These are phyloP conservation scores for Ceratoteleas bidentatus DNA, from an alignment of 1,140 invertebrate genomes.

Conservation along the genomic window DNA sequence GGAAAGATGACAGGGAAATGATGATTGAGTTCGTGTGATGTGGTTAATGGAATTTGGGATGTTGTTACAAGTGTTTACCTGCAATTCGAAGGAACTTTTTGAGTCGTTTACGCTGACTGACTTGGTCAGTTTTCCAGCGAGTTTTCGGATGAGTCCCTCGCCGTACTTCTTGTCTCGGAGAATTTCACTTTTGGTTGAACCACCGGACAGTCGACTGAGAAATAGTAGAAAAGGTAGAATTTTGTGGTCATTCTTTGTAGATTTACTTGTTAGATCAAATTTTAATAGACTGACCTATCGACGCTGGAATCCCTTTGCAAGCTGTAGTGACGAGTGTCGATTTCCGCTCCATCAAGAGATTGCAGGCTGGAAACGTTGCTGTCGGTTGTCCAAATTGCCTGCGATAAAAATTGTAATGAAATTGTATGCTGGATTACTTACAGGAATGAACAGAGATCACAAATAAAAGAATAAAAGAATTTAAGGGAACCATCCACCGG, in stretches of 20 bases:
- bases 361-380: conserved; percentile 90
- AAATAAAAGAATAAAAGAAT: too few species aligned
- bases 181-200: conserved; percentile 92
- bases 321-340: conserved; percentile 80
- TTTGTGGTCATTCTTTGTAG: too few species aligned
- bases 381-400: conserved; percentile 84
- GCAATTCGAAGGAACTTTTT: conserved; percentile 81
- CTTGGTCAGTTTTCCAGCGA: conserved; percentile 90
- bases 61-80: conserved; percentile 77
- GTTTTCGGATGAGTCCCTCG: conserved; percentile 90
- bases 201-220: conserved; percentile 88
- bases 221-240: too few species aligned
- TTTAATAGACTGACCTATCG: conserved; percentile 83
- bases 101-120: conserved; percentile 90
- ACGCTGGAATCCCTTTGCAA: conserved; percentile 86
- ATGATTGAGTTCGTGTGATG: background rate
- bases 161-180: conserved; percentile 89
- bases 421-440: conserved; percentile 22
- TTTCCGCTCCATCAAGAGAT: conserved; percentile 85
- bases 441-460: too few species aligned
- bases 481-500: too few species aligned
- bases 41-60: background rate
- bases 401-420: conserved; percentile 10
- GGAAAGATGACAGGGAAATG: conserved; percentile 59
- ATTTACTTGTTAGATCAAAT: too few species aligned